phyloP scores from a whole-genome alignment of 1,140 invertebrate genomes.

The Sitodiplosis mosellana region DNA sequence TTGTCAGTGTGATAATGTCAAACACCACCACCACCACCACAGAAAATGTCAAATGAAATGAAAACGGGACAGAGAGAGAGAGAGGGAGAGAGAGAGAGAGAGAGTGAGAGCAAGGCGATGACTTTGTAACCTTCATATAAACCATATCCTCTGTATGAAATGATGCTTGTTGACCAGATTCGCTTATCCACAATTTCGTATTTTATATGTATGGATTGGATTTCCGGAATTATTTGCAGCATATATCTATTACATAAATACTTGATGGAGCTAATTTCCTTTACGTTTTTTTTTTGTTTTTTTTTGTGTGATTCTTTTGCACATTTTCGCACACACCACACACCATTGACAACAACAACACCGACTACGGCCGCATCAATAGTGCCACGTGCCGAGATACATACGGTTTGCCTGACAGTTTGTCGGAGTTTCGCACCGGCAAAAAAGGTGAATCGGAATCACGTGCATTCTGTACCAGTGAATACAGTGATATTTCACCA shows the following conservation, averaged over 20 bases:
- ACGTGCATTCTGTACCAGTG: constrained; percentile 80
- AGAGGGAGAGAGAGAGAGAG: too few species aligned
- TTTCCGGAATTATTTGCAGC: background rate
- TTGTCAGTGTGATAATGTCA: too few species aligned
- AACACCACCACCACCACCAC: too few species aligned
- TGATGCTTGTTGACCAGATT: constrained; percentile 4
- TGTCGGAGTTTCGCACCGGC: constrained; percentile 28
- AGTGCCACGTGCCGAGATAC: constrained; percentile 79
- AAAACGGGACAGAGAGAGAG: too few species aligned
- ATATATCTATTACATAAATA: too few species aligned
- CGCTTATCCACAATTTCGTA: background rate
- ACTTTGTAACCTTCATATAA: background rate
- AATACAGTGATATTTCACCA: constrained; percentile 95
- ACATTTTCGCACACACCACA: too few species aligned
- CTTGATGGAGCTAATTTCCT: constrained; percentile 4
- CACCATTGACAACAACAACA: background rate
- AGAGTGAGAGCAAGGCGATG: too few species aligned
- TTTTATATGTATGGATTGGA: background rate
- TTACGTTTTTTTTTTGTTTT: background rate
- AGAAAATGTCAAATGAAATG: too few species aligned
- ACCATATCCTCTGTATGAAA: constrained; percentile 4
- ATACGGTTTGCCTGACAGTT: constrained; percentile 62
- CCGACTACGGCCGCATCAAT: constrained; percentile 8
- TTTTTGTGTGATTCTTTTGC: too few species aligned
- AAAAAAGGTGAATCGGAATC: constrained; percentile 59